Base-by-base conservation (phyloP, 23 tunicate species). In the Styela plicata region DNA sequence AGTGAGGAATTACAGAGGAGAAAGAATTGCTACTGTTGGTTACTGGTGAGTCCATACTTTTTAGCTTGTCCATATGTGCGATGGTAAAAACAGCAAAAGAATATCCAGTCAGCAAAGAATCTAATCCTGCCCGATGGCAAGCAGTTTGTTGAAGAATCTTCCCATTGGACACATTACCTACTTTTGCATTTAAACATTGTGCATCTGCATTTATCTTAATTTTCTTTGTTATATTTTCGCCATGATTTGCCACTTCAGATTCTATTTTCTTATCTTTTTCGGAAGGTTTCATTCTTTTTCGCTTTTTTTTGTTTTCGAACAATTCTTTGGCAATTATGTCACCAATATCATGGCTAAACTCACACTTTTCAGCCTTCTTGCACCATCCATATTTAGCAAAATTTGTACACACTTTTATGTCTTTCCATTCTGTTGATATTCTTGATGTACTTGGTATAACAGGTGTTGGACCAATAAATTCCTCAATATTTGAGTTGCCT, bases 61-160 rank as follows among this genome's bases (percentile, higher is more conserved):
- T 17, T 26, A 76, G 20, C 13, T 33, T 36, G 31, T 70, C 37
- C 20, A 28, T 73, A 33, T 66, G 80, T 21, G 82, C 74, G 30
- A 62, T 86, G 52, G 86, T 74, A 35, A 85, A 90, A 19, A 80
- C 74, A 20, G 89, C 95, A 81, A 90, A 90, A 19, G 76, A 52
- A 68, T 84, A 90, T 22, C 95, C 95, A 64, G 95, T 90, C 86
- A 90, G 78, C 26, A 90, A 90, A 1, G 95, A 74, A 85, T 90
- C 95, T 18, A 85, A 26, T 2, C 95, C 88, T 24, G 95, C 82
- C 1, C 95, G 34, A 74, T 90, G 95, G 17, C 77, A 71, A 28
- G 7, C 36, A 3, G 35, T 32, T 24, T 83, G 85, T 34, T 74
- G 82, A 28, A 36, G 26, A 34, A 19, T 13, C 32, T 30, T 26